Evolutionary conservation across 1,140 invertebrate genomes (phyloP), one percentile per base, ranked within the genome.

Genomic region (Aricia agestis): DNA sequence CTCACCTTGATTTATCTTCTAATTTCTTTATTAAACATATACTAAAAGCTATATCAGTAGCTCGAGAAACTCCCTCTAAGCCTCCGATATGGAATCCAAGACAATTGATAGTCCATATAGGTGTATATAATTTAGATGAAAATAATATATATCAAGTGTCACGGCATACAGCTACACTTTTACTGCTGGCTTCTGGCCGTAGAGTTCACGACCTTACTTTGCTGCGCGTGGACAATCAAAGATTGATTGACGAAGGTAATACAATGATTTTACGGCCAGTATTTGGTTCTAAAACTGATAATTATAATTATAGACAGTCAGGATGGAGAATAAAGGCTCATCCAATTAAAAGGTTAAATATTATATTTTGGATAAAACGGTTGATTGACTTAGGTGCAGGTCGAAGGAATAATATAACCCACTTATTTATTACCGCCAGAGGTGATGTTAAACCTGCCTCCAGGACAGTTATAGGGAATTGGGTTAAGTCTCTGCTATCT

Each of bases 361-460:
- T 71, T 5, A 31, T 71, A 32, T 71, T 57, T 59, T 71, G 70
- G 70, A 67, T 67, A 17, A 67, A 31, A 71, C 66, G 36, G 10
- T 71, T 71, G 42, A 9, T 71, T 59, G 36, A 58, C 32, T 18
- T 71, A 71, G 59, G 65, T 18, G 5, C 19, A 42, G 18, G 66
- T 19, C 61, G 68, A 52, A 58, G 72, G 19, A 67, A 74, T 31
- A 68, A 74, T 68, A 68, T 71, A 11, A 58, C 36, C 61, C 68
- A 71, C 25, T 77, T 77, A 68, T 77, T 75, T 66, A 71, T 77
- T 25, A 77, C 76, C 15, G 18, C 69, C 9, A 71, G 73, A 68
- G 73, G 68, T 18, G 67, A 66, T 11, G 17, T 32, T 52, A 75
- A 75, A 36, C 73, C 73, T 41, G 76, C 74, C 15, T 67, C 76